These are phyloP conservation scores for Ceuthmochares aereus DNA, from an alignment of 2,113 vertebrate genomes.

Conservation along the genomic window DNA sequence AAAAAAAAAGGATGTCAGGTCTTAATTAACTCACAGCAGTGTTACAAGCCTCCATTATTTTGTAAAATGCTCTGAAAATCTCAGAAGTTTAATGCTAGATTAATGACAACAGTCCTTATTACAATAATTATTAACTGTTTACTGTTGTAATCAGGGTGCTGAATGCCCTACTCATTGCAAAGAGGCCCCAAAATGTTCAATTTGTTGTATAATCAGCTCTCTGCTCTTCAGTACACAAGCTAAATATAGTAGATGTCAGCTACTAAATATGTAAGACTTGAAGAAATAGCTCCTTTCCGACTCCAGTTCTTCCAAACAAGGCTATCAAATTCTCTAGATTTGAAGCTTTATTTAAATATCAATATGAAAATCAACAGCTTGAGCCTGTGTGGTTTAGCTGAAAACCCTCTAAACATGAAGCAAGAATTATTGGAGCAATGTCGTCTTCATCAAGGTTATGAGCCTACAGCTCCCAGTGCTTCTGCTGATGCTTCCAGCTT, in stretches of 20 bases:
- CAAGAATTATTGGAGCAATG: background rate
- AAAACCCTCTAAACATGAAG: background rate
- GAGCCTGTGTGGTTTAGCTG: background rate
- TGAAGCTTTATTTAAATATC: conserved; percentile 33
- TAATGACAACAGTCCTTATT: conserved; percentile 45
- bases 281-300: conserved; percentile 48
- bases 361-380: background rate
- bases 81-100: conserved; percentile 16
- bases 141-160: conserved; percentile 49
- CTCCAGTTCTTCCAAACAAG: conserved; percentile 28
- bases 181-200: conserved; percentile 42
- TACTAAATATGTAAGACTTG: conserved; percentile 68
- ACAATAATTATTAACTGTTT: conserved; percentile 64
- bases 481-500: background rate
- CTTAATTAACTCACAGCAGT: background rate
- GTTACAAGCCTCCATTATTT: background rate
- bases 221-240: conserved; percentile 46
- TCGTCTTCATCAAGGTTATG: background rate
- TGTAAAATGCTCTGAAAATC: conserved; percentile 10
- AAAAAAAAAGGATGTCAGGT: background rate
- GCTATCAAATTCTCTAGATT: background rate
- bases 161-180: conserved; percentile 31
- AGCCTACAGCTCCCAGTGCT: background rate
- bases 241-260: conserved; percentile 68
- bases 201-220: conserved; percentile 64